Evolutionary conservation across 2,113 vertebrate species (phyloP).

Genomic region (Pomatostomus ruficeps): DNA sequence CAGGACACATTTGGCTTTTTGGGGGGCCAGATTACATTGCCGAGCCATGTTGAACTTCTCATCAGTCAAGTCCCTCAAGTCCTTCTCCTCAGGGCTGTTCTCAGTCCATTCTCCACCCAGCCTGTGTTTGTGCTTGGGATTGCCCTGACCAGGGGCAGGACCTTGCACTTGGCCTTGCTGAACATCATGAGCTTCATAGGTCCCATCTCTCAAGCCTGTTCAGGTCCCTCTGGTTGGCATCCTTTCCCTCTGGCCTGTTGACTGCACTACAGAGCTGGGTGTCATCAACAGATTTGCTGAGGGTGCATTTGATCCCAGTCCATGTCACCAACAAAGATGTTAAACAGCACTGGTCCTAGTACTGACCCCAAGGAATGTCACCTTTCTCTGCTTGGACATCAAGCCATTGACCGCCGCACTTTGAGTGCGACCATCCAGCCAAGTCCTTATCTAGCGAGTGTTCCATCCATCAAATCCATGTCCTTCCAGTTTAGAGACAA

Average conservation of each 20-base stretch:
- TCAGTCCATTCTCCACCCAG: no score
- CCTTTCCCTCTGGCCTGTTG: not conserved
- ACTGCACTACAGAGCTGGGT: not conserved
- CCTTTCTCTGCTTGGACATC: not conserved
- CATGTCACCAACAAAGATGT: no score
- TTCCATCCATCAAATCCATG: not conserved
- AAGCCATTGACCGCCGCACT: not conserved
- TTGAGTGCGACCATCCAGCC: accelerated
- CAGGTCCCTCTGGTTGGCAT: not conserved
- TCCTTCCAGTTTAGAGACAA: not conserved
- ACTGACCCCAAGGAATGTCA: not conserved
- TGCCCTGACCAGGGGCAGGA: not conserved
- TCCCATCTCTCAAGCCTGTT: not conserved
- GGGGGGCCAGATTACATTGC: no score
- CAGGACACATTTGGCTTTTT: no score
- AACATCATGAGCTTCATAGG: not conserved
- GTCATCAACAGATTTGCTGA: not conserved
- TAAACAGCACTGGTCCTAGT: not conserved
- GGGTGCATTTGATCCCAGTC: not conserved
- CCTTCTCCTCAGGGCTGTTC: no score
- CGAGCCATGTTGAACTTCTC: no score
- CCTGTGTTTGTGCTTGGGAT: no score
- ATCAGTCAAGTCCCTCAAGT: no score
- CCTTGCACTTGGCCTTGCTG: not conserved
- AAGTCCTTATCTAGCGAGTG: not conserved